phyloP scores from a whole-genome alignment of 2,113 vertebrate species.

The Pseudopodoces humilis region DNA sequence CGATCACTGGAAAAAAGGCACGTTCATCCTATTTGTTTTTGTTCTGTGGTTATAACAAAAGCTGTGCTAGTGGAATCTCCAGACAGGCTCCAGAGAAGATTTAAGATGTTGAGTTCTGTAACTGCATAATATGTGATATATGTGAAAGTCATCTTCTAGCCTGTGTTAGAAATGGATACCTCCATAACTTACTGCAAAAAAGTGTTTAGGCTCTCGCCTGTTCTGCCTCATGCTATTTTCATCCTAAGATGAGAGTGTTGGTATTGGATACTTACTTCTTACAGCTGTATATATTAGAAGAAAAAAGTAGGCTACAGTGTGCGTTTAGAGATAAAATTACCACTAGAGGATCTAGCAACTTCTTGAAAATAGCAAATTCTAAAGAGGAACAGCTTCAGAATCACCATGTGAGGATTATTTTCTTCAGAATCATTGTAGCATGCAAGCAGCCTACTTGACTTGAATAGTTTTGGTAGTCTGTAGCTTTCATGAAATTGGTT shows the following conservation, averaged over 20 bases:
- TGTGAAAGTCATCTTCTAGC: background rate
- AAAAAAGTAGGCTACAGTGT: background rate
- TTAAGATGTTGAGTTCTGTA: background rate
- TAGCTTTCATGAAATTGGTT: background rate
- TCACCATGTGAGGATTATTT: background rate
- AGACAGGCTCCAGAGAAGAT: background rate
- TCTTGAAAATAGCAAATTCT: background rate
- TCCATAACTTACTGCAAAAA: background rate
- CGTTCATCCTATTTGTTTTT: background rate
- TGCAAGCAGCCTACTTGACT: background rate
- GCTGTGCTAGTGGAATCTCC: background rate
- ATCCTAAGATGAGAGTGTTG: background rate
- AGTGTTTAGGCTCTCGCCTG: background rate
- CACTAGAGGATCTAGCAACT: background rate
- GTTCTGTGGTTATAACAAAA: background rate
- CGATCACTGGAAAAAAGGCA: background rate
- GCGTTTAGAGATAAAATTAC: background rate
- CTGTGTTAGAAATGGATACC: background rate
- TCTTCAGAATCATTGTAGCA: background rate
- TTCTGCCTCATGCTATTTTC: constrained; percentile 5
- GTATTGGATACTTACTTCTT: background rate
- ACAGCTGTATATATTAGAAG: background rate
- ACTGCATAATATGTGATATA: background rate
- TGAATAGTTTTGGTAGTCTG: background rate
- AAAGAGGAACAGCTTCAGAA: background rate